Evolutionary conservation across 1,140 invertebrate species (phyloP).

Genomic region (Contarinia nasturtii): DNA sequence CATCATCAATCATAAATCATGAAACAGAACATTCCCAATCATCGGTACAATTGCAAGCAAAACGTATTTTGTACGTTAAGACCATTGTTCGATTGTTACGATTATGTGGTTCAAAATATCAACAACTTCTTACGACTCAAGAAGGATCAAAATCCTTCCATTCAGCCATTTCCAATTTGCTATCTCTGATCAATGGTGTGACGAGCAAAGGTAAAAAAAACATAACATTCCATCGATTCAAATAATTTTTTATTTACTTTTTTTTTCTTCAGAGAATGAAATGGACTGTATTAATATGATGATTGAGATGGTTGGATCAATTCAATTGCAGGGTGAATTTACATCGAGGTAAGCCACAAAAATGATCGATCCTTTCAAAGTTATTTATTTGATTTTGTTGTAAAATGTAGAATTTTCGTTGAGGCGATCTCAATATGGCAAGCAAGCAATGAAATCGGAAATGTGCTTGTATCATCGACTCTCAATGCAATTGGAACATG

Average conservation of each 20-base stretch:
- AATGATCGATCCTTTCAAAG: background rate
- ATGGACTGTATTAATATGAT: constrained; percentile 18
- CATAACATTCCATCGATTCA: background rate
- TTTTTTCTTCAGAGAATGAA: constrained; percentile 13
- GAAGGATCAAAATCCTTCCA: constrained; percentile 15
- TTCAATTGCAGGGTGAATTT: constrained; percentile 16
- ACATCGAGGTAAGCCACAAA: constrained; percentile 14
- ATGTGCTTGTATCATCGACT: constrained; percentile 13
- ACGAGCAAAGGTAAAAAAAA: background rate
- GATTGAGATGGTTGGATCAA: constrained; percentile 16
- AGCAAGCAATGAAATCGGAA: constrained; percentile 9
- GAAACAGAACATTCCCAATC: constrained; percentile 6
- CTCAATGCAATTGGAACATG: constrained; percentile 17
- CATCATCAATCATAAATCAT: constrained; percentile 13
- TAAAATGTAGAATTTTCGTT: constrained; percentile 2
- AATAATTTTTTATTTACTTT: background rate
- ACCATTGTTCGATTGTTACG: constrained; percentile 13
- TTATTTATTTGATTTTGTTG: background rate
- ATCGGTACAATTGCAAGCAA: constrained; percentile 11
- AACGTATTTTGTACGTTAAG: constrained; percentile 18
- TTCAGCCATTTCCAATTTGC: constrained; percentile 11
- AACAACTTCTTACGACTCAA: constrained; percentile 14
- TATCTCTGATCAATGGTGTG: constrained; percentile 13
- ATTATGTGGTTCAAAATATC: constrained; percentile 14
- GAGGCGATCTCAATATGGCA: constrained; percentile 15